Percentiles rank a stretch among this genome's conserved stretches.
phyloP scores from a whole-genome alignment of 37 sponge, comb jelly and placozoan genomes.

The Diacarnus erythraeanus region DNA sequence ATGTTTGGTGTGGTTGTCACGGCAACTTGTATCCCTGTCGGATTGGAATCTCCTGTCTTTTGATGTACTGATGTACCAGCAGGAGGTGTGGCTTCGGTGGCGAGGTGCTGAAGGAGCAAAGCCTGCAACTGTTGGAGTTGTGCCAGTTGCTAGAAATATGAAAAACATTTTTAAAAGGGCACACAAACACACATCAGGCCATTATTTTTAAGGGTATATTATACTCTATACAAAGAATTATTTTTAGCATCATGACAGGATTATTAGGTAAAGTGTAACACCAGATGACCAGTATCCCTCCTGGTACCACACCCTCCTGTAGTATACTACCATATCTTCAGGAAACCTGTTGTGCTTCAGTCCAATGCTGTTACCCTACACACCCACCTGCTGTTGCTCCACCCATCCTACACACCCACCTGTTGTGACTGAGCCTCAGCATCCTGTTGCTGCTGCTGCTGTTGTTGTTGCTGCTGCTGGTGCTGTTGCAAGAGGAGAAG shows the following conservation, averaged over 20 bases:
- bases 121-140: conserved; percentile 78
- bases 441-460: conserved; percentile 50
- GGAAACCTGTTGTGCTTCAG: too few species aligned
- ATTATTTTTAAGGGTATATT: background rate
- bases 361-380: background rate
- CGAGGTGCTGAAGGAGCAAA: conserved; percentile 68
- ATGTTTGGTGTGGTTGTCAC: too few species aligned
- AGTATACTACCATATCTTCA: too few species aligned
- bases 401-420: background rate
- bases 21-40: background rate
- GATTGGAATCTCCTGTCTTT: background rate
- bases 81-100: conserved; percentile 50
- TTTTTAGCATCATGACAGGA: too few species aligned
- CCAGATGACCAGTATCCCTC: too few species aligned
- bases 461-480: conserved; percentile 59
- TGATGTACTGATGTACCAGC: background rate
- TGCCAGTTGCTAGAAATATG: conserved; percentile 52
- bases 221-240: background rate
- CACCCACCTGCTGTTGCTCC: too few species aligned
- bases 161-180: too few species aligned
- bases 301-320: too few species aligned
- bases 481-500: conserved; percentile 74
- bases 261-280: too few species aligned
- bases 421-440: conserved; percentile 54
- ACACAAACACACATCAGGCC: too few species aligned